These are phyloP conservation scores for Megalurothrips usitatus DNA, from an alignment of 2,888 invertebrate genomes.

Conservation along the genomic window DNA sequence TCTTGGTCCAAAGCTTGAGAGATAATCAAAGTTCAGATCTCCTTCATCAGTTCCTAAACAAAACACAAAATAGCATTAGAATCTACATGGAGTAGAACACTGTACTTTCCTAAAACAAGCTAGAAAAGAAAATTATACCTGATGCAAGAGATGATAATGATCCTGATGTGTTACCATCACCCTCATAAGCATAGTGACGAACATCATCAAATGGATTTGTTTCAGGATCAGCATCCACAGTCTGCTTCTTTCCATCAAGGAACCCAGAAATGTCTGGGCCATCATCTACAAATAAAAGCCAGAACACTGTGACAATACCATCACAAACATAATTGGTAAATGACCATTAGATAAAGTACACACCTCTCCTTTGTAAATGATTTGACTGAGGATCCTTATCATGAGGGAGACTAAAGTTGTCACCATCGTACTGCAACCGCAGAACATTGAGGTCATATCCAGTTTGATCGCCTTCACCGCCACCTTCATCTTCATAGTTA, in stretches of 20 bases:
- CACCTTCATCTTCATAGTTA: slow-evolving; percentile 96
- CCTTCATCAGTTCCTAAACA: slow-evolving; percentile 75
- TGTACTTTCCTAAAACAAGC: not conserved
- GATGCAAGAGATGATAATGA: slow-evolving; percentile 89
- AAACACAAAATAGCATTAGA: slow-evolving; percentile 17
- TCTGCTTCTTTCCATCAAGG: slow-evolving; percentile 81
- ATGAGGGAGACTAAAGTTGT: slow-evolving; percentile 36
- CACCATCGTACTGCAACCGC: slow-evolving; percentile 58
- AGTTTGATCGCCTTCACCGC: slow-evolving; percentile 92
- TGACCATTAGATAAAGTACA: slow-evolving; percentile 31
- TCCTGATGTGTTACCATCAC: slow-evolving; percentile 88
- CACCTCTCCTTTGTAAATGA: slow-evolving; percentile 50
- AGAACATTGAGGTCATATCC: slow-evolving; percentile 84
- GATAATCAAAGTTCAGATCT: slow-evolving; percentile 88
- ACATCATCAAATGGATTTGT: slow-evolving; percentile 94
- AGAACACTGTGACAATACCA: not conserved
- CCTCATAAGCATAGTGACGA: slow-evolving; percentile 96
- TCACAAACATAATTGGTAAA: not conserved
- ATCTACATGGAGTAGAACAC: not conserved
- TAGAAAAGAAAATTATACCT: slow-evolving; percentile 51
- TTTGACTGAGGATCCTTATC: slow-evolving; percentile 38
- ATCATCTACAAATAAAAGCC: slow-evolving; percentile 50
- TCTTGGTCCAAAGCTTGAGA: slow-evolving; percentile 92
- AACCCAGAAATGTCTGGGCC: slow-evolving; percentile 85
- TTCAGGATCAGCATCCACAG: slow-evolving; percentile 86